Conservation (phyloP, 1,140 invertebrate species). For the Drosophila orosa region DNA sequence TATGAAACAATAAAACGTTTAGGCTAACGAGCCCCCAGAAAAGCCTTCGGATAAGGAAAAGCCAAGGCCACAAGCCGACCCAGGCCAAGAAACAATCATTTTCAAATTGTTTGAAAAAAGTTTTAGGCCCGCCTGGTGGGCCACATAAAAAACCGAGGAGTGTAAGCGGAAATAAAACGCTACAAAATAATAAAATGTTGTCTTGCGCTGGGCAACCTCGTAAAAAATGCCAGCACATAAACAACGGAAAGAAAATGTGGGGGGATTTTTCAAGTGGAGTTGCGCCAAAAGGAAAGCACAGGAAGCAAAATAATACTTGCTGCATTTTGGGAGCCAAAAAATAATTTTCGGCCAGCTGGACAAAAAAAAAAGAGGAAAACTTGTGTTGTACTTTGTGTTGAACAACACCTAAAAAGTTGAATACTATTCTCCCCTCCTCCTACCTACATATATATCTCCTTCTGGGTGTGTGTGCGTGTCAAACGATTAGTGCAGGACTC, state of each 20-base stretch:
- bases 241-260: slow-evolving; percentile 26
- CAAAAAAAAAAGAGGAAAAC: slow-evolving; percentile 22
- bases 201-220: slow-evolving; percentile 36
- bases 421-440: slow-evolving; percentile 8
- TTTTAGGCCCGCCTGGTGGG: slow-evolving; percentile 55
- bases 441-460: slow-evolving; percentile 18
- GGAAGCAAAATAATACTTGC: slow-evolving; percentile 35
- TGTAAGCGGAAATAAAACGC: slow-evolving; percentile 75
- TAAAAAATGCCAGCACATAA: slow-evolving; percentile 61
- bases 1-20: slow-evolving; percentile 80
- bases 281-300: slow-evolving; percentile 30
- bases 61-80: neutral
- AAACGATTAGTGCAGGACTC: slow-evolving; percentile 74
- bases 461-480: slow-evolving; percentile 32
- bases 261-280: slow-evolving; percentile 10
- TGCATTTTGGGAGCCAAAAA: slow-evolving; percentile 56
- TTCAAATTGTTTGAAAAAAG: slow-evolving; percentile 36
- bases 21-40: slow-evolving; percentile 26
- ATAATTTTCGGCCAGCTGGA: slow-evolving; percentile 39
- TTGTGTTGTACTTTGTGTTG: slow-evolving; percentile 44
- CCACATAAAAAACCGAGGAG: slow-evolving; percentile 51
- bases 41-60: slow-evolving; percentile 14
- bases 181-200: slow-evolving; percentile 77
- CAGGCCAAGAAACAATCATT: slow-evolving; percentile 59
- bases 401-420: slow-evolving; percentile 65